Base-by-base conservation (phyloP, 2,797 vertebrate genomes). In the Emys orbicularis region DNA sequence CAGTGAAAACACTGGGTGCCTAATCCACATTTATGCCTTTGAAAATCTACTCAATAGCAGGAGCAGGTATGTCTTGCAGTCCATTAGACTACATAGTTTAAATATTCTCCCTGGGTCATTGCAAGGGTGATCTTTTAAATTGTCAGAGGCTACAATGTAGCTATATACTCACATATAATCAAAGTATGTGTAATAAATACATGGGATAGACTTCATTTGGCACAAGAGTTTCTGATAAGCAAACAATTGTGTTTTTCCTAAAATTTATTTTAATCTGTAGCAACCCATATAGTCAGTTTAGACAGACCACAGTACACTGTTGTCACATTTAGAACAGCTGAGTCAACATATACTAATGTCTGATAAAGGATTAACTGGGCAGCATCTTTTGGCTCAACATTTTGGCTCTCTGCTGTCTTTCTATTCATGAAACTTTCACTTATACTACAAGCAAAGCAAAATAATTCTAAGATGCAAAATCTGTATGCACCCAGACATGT, bases 281-380 rank as follows among this genome's bases (percentile, higher is more conserved):
- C 7, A 65, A 89, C 16, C 34, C 19, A 54, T 56, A 79, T 84
- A 61, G 87, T 79, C 89, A 54, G 54, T 86, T 94, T 94, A 77
- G 89, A 84, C 57, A 95, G 80, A 92, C 86, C 53, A 72, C 19
- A 27, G 41, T 83, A 50, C 44, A 85, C 56, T 34, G 53, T 25
- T 8, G 53, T 59, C 90, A 79, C 72, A 90, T 47, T 81, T 61
- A 87, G 57, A 95, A 81, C 53, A 95, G 86, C 76, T 5, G 1
- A 96, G 68, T 83, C 95, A 94, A 89, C 92, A 93, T 90, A 95
- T 41, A 44, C 68, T 92, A 34, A 50, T 27, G 29, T 90, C 86
- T 94, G 82, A 89, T 83, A 96, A 84, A 94, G 68, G 80, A 94
- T 91, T 94, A 93, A 94, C 53, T 84, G 2, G 1, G 50, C 76